phyloP scores from a whole-genome alignment of 1,140 invertebrate species.

The Laupala kohalensis region DNA sequence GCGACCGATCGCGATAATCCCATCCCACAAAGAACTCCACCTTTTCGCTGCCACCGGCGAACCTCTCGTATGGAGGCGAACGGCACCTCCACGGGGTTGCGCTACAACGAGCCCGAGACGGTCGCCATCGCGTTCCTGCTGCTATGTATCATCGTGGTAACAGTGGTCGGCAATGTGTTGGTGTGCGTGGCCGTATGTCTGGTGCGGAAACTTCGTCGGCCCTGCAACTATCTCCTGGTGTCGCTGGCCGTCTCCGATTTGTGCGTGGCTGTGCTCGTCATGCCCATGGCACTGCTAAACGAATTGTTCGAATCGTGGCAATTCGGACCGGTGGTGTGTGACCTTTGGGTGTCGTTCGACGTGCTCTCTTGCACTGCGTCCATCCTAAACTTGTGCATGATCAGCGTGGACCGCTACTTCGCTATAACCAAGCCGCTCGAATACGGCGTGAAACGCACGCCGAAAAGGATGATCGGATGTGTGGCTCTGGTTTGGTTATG shows the following conservation, averaged over 20 bases:
- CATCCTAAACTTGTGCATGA: slow-evolving; percentile 84
- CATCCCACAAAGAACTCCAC: too few species aligned
- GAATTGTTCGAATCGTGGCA: slow-evolving; percentile 72
- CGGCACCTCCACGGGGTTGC: slow-evolving; percentile 14
- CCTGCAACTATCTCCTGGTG: slow-evolving; percentile 78
- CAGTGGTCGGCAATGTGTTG: slow-evolving; percentile 76
- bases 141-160: slow-evolving; percentile 60
- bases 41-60: too few species aligned
- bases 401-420: slow-evolving; percentile 75
- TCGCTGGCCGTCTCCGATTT: slow-evolving; percentile 79
- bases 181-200: slow-evolving; percentile 79
- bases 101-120: slow-evolving; percentile 36
- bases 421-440: slow-evolving; percentile 84
- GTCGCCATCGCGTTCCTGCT: slow-evolving; percentile 57
- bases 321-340: slow-evolving; percentile 70
- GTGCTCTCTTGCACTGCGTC: slow-evolving; percentile 75
- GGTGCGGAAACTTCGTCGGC: slow-evolving; percentile 69
- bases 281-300: slow-evolving; percentile 72
- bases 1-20: too few species aligned
- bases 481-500: slow-evolving; percentile 80
- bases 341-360: slow-evolving; percentile 74
- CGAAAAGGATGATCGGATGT: slow-evolving; percentile 67
- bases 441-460: slow-evolving; percentile 76
- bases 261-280: slow-evolving; percentile 69
- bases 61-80: too few species aligned